A percentile compares a stretch with the other conserved stretches of the same genome.
Conservation (phyloP, 2,797 vertebrate species). For the Galago senegalensis region DNA sequence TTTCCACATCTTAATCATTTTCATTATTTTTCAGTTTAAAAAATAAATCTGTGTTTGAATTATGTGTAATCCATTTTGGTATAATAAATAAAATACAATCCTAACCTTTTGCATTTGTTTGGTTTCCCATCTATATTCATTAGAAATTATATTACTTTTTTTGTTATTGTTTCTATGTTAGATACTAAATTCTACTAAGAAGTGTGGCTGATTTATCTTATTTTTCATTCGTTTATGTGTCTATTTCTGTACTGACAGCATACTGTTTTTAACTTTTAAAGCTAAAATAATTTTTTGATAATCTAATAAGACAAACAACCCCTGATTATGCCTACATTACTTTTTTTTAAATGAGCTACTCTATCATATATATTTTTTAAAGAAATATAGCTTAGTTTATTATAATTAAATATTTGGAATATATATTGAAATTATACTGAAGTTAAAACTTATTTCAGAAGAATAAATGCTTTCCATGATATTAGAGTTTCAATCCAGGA, state of each 20-base stretch:
- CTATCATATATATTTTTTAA: background rate
- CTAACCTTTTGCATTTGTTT: background rate
- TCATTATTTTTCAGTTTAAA: slow-evolving; percentile 39
- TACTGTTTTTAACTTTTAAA: slow-evolving; percentile 35
- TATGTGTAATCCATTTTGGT: background rate
- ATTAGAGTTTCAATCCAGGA: background rate
- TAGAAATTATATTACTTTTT: background rate
- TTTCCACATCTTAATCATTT: background rate
- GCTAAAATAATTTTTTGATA: background rate
- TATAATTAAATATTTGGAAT: background rate
- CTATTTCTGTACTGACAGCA: background rate
- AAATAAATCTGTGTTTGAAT: background rate
- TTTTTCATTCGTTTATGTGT: background rate
- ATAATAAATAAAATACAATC: background rate
- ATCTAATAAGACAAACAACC: background rate
- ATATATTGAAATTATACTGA: background rate
- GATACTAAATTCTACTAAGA: background rate
- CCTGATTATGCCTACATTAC: background rate
- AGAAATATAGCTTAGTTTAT: background rate
- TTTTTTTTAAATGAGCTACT: background rate
- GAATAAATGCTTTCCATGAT: background rate
- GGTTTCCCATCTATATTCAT: background rate
- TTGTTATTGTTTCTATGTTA: slow-evolving; percentile 1
- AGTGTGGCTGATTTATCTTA: background rate
- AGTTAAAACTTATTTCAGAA: background rate